Conservation (phyloP, 2,888 invertebrate species). For the Hecatera dysodea region DNA sequence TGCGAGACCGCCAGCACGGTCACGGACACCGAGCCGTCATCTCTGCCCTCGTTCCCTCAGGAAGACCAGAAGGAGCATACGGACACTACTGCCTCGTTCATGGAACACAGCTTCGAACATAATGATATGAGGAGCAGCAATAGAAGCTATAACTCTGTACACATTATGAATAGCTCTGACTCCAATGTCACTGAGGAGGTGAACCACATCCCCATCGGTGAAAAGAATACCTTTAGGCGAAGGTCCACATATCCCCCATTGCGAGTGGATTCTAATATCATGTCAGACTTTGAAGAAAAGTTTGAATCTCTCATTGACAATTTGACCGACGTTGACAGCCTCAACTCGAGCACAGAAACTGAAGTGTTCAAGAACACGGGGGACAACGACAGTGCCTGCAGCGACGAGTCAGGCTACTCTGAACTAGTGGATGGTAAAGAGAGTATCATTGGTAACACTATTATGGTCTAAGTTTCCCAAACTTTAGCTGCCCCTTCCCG, state of each 20-base stretch:
- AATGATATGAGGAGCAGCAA: constrained; percentile 68
- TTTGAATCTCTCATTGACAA: constrained; percentile 87
- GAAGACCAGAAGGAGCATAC: constrained; percentile 82
- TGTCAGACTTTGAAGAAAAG: constrained; percentile 80
- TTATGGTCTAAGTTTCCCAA: constrained; percentile 82
- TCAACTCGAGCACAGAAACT: constrained; percentile 84
- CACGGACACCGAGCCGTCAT: constrained; percentile 90
- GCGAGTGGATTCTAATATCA: constrained; percentile 73
- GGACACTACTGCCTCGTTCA: constrained; percentile 82
- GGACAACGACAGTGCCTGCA: constrained; percentile 95
- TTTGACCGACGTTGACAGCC: constrained; percentile 83
- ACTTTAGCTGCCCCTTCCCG: constrained; percentile 35
- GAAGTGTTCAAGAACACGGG: constrained; percentile 89
- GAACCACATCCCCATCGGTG: constrained; percentile 88
- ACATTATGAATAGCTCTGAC: constrained; percentile 64
- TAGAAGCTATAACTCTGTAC: constrained; percentile 74
- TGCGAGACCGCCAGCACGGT: constrained; percentile 95
- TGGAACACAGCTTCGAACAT: constrained; percentile 72
- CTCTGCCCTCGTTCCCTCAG: constrained; percentile 85
- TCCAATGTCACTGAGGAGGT: constrained; percentile 76
- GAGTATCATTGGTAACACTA: constrained; percentile 87
- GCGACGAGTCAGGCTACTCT: constrained; percentile 98
- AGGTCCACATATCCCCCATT: constrained; percentile 87
- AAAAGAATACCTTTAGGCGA: constrained; percentile 84
- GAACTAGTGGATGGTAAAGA: constrained; percentile 92